Percentiles rank a stretch among this genome's conserved stretches.
These are phyloP conservation scores for Acrocephalus scirpaceus DNA, from an alignment of 2,797 vertebrate species.

Conservation along the genomic window DNA sequence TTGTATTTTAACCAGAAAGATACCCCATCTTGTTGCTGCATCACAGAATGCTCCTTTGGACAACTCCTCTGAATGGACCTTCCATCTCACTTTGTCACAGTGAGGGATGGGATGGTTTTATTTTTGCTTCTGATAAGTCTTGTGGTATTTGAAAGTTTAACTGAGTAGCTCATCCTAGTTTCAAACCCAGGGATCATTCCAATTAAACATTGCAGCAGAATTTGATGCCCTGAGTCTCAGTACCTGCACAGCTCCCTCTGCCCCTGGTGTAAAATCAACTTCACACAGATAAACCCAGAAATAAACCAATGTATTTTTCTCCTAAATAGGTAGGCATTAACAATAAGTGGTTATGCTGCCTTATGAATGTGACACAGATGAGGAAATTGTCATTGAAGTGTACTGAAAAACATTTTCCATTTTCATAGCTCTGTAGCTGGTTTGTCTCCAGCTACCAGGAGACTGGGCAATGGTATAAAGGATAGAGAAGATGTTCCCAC, in stretches of 20 bases:
- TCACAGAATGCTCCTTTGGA: neutral
- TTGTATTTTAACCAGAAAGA: neutral
- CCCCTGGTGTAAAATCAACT: neutral
- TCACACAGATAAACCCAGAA: neutral
- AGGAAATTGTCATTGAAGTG: neutral
- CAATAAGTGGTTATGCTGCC: neutral
- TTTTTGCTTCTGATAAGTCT: neutral
- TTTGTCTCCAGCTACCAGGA: neutral
- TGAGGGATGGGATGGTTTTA: neutral
- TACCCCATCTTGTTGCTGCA: neutral
- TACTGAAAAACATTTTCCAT: neutral
- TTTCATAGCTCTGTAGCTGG: neutral
- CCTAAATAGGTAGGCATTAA: neutral
- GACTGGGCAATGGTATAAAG: neutral
- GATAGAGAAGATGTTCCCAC: neutral
- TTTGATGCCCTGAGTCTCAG: neutral
- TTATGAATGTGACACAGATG: neutral
- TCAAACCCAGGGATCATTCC: neutral
- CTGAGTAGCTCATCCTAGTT: neutral
- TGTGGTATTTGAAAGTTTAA: neutral
- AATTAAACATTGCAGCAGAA: neutral
- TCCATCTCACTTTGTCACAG: fast-evolving
- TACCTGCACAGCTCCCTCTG: neutral
- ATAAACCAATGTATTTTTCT: neutral
- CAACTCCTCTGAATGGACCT: neutral